Evolutionary conservation across 1,140 invertebrate genomes (phyloP).

Genomic region (Hyphantria cunea): DNA sequence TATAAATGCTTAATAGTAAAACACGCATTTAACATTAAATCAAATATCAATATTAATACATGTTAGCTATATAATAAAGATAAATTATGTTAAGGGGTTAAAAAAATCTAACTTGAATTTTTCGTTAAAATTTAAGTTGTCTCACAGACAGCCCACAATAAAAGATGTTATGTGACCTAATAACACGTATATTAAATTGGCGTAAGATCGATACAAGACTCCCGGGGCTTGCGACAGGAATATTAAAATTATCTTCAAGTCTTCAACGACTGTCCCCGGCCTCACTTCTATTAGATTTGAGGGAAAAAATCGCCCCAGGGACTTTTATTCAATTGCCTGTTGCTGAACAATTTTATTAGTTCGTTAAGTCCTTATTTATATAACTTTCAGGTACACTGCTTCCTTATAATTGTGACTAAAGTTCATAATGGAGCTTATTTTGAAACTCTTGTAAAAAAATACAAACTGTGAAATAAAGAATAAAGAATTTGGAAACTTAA

Average conservation of each 20-base stretch:
- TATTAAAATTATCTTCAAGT: slow-evolving; percentile 69
- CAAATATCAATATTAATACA: too few species aligned
- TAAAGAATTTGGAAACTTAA: too few species aligned
- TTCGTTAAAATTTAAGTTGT: too few species aligned
- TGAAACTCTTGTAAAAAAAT: too few species aligned
- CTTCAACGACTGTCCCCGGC: slow-evolving; percentile 43
- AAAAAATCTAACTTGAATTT: too few species aligned
- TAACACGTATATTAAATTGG: slow-evolving; percentile 33
- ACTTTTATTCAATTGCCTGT: slow-evolving; percentile 62
- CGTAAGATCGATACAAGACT: slow-evolving; percentile 47
- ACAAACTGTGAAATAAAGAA: too few species aligned
- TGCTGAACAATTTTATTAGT: slow-evolving; percentile 45
- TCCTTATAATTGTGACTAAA: slow-evolving; percentile 1
- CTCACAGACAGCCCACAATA: too few species aligned
- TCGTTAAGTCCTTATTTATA: slow-evolving; percentile 10
- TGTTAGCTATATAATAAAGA: too few species aligned
- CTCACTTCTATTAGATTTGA: slow-evolving; percentile 56
- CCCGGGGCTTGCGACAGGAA: slow-evolving; percentile 53
- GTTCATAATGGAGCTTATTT: too few species aligned
- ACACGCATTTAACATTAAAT: too few species aligned
- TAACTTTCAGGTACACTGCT: neutral
- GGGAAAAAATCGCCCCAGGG: slow-evolving; percentile 60
- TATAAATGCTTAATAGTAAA: too few species aligned
- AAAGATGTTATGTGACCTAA: slow-evolving; percentile 28
- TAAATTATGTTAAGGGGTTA: too few species aligned